A percentile compares a stretch with the other conserved stretches of the same genome.
These are phyloP conservation scores for Cossypha caffra DNA, from an alignment of 2,797 vertebrate genomes.

Conservation along the genomic window DNA sequence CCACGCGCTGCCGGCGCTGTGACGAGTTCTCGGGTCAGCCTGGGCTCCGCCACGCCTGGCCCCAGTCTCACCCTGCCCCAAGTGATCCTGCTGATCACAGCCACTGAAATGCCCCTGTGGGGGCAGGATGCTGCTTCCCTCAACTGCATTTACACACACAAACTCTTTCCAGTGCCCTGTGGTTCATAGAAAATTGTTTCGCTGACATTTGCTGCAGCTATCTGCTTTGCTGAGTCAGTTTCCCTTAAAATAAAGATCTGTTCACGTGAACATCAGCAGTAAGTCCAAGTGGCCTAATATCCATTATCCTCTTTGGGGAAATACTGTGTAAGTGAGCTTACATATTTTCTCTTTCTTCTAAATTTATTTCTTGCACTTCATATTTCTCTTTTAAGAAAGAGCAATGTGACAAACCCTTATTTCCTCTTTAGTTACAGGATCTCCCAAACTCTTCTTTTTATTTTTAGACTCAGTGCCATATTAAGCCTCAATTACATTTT, in stretches of 20 bases:
- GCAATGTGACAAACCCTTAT: accelerated
- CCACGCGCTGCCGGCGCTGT: accelerated
- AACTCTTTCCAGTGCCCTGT: neutral
- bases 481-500: neutral
- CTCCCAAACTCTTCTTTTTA: neutral
- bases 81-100: neutral
- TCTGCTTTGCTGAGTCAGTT: neutral
- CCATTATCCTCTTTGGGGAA: neutral
- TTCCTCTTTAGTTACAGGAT: neutral
- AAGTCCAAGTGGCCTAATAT: neutral
- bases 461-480: neutral
- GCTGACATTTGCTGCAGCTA: neutral
- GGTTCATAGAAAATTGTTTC: neutral
- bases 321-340: neutral
- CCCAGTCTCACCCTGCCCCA: neutral
- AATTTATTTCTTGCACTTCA: neutral
- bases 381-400: neutral
- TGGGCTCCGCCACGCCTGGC: accelerated
- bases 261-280: neutral
- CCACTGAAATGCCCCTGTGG: neutral
- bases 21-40: neutral
- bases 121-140: neutral
- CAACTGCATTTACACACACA: neutral
- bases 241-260: neutral
- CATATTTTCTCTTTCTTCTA: neutral